A percentile compares a stretch with the other conserved stretches of the same genome.
Evolutionary conservation across 2,888 invertebrate species (phyloP).

Genomic region (Brassicogethes aeneus): DNA sequence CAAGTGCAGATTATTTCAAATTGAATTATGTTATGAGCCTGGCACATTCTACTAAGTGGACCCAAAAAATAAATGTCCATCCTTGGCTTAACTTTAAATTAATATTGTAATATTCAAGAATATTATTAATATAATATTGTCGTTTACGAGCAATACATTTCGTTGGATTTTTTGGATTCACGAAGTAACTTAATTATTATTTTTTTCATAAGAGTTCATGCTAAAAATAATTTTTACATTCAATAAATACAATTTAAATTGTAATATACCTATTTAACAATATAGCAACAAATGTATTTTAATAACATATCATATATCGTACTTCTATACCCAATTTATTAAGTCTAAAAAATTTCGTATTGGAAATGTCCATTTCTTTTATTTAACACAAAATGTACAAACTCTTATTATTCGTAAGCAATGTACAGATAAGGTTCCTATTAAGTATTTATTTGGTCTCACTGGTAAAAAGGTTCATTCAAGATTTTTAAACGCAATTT

Average conservation of each 20-base stretch:
- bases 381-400: constrained; percentile 27
- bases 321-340: constrained; percentile 15
- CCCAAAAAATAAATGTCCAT: constrained; percentile 8
- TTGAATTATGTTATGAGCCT: constrained; percentile 23
- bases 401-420: constrained; percentile 22
- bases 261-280: constrained; percentile 34
- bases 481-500: not conserved
- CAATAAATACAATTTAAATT: constrained; percentile 22
- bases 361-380: constrained; percentile 14
- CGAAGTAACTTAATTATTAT: constrained; percentile 4
- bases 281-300: constrained; percentile 36
- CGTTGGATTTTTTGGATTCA: not conserved
- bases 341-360: constrained; percentile 21
- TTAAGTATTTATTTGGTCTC: constrained; percentile 36
- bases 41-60: constrained; percentile 10
- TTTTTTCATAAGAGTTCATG: constrained; percentile 18
- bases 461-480: constrained; percentile 23
- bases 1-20: constrained; percentile 3
- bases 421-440: constrained; percentile 32
- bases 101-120: no score
- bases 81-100: no score
- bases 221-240: constrained; percentile 8
- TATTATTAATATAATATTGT: no score
- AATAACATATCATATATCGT: constrained; percentile 28
- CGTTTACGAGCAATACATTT: no score